Evolutionary conservation across 2,888 invertebrate species (phyloP).

Genomic region (Drosophila setosimentum): DNA sequence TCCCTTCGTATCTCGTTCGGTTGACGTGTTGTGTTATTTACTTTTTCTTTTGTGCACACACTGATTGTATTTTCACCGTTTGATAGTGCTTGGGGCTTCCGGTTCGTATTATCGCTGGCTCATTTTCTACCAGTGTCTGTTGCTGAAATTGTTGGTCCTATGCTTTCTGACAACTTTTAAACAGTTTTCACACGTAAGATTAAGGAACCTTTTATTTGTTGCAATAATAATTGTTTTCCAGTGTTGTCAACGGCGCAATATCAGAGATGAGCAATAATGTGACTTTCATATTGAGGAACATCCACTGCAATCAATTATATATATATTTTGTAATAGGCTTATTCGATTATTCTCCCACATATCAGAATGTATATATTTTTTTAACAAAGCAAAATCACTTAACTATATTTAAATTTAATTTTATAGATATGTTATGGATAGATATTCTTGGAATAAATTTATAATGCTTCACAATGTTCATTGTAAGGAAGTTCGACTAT

Average conservation of each 20-base stretch:
- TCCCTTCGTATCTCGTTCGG: conserved; percentile 41
- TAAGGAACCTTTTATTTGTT: conserved; percentile 57
- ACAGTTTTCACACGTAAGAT: conserved; percentile 71
- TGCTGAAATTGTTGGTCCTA: conserved; percentile 18
- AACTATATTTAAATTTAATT: background rate
- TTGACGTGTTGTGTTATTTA: conserved; percentile 79
- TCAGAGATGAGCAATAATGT: conserved; percentile 34
- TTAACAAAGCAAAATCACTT: background rate
- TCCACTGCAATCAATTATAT: conserved; percentile 17
- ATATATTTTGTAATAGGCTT: background rate
- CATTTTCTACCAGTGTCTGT: conserved; percentile 48
- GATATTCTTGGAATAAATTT: background rate
- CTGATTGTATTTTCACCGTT: conserved; percentile 49
- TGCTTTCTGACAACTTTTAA: conserved; percentile 16
- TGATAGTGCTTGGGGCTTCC: conserved; percentile 20
- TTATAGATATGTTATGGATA: too few relatives aligned
- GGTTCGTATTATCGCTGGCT: conserved; percentile 35
- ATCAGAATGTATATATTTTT: background rate
- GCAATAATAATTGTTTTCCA: conserved; percentile 47
- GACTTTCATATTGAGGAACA: conserved; percentile 13
- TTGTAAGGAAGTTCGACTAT: background rate
- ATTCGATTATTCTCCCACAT: background rate
- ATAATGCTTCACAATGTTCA: background rate
- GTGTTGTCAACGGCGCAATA: conserved; percentile 36
- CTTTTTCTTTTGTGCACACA: conserved; percentile 61